A percentile compares a stretch with the other conserved stretches of the same genome.
Conservation (phyloP, 2,797 vertebrate genomes). For the Cyclopterus lumpus region DNA sequence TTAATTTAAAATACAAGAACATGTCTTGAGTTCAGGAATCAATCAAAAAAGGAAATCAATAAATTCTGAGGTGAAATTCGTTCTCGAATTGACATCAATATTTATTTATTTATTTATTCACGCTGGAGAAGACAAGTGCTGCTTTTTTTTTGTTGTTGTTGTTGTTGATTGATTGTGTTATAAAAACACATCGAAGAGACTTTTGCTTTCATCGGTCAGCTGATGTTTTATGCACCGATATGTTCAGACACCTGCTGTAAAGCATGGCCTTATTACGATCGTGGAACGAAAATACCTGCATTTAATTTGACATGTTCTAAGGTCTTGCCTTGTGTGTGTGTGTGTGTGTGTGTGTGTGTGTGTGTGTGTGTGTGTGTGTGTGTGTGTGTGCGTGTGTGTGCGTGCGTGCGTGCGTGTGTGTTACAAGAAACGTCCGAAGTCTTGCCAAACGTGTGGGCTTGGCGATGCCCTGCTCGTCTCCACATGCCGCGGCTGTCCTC, state of each 20-base stretch:
- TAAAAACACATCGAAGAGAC: slow-evolving; percentile 5
- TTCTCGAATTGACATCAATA: slow-evolving; percentile 18
- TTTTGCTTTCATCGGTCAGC: background rate
- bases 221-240: slow-evolving; percentile 14
- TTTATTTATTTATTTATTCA: slow-evolving; percentile 20
- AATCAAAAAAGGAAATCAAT: slow-evolving; percentile 4
- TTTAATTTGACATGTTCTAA: slow-evolving; percentile 10
- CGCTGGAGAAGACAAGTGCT: slow-evolving; percentile 36
- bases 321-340: background rate
- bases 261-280: background rate
- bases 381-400: slow-evolving; percentile 7
- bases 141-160: slow-evolving; percentile 6
- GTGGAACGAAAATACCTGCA: background rate
- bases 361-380: background rate
- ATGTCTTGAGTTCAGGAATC: background rate
- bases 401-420: background rate
- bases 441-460: slow-evolving; percentile 25
- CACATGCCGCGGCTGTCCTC: slow-evolving; percentile 45
- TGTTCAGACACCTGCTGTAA: slow-evolving; percentile 58
- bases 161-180: background rate
- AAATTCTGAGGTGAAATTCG: background rate
- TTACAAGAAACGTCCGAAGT: slow-evolving; percentile 5
- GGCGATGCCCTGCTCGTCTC: slow-evolving; percentile 32
- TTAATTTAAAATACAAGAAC: slow-evolving; percentile 4
- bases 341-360: slow-evolving; percentile 8